phyloP scores from a whole-genome alignment of 2,888 invertebrate species.

The Lamellibrachia satsuma region DNA sequence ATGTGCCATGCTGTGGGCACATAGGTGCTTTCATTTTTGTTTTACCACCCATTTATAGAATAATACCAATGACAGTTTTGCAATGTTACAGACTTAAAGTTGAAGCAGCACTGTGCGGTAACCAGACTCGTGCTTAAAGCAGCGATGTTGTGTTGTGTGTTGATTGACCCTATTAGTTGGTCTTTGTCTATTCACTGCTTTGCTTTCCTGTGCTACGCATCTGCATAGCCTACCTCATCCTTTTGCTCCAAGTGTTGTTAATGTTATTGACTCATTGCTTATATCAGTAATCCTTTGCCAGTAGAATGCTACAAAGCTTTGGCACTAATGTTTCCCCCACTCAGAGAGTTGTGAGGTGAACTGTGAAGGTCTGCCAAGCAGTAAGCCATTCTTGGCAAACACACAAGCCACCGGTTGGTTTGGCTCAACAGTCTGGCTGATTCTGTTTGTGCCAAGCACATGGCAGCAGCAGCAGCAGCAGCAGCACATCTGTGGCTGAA shows the following conservation, averaged over 20 bases:
- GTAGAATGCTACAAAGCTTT: neutral
- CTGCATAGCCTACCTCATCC: neutral
- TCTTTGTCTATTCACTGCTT: neutral
- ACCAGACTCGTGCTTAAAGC: neutral
- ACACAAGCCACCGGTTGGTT: neutral
- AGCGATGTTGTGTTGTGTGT: neutral
- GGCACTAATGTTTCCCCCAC: neutral
- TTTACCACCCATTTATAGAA: neutral
- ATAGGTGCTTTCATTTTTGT: conserved; percentile 3
- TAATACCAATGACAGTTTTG: neutral
- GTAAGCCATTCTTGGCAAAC: neutral
- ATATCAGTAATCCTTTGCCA: neutral
- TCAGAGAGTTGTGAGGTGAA: neutral
- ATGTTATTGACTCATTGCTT: neutral
- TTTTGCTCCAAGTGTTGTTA: neutral
- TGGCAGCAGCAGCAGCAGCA: neutral
- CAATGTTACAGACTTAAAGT: neutral
- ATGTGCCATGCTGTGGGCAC: neutral
- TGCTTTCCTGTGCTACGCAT: neutral
- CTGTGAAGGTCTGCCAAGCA: neutral
- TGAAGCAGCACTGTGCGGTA: conserved; percentile 1
- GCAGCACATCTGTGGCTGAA: neutral
- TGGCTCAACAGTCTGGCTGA: neutral
- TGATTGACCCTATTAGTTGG: neutral
- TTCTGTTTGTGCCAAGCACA: conserved; percentile 3